phyloP scores from a whole-genome alignment of 2,113 vertebrate species.

The Menidia beryllina region DNA sequence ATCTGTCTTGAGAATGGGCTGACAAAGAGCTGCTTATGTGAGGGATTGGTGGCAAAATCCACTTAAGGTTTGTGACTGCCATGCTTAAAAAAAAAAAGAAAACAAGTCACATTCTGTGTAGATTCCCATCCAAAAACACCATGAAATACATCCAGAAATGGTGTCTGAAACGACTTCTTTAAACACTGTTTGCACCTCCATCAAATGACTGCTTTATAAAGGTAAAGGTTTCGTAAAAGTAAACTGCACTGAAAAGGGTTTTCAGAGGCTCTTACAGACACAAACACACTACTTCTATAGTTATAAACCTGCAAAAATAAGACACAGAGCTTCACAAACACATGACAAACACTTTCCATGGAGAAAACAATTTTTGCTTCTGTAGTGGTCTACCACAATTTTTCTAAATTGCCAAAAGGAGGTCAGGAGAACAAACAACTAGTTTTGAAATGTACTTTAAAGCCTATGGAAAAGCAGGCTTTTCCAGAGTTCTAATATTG shows the following conservation, averaged over 20 bases:
- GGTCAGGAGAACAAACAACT: not conserved
- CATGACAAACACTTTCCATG: not conserved
- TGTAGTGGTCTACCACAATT: not conserved
- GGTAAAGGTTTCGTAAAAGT: too few relatives aligned
- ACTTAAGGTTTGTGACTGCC: too few relatives aligned
- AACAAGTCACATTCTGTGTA: too few relatives aligned
- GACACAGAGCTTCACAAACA: not conserved
- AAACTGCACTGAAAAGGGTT: not conserved
- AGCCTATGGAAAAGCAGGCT: not conserved
- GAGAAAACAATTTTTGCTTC: not conserved
- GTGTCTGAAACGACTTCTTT: too few relatives aligned
- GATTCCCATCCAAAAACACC: not conserved
- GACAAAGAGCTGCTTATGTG: too few relatives aligned
- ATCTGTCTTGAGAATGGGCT: too few relatives aligned
- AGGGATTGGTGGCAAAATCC: too few relatives aligned
- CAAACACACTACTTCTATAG: not conserved
- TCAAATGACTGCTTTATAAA: not conserved
- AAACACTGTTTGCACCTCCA: not conserved
- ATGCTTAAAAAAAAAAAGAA: too few relatives aligned
- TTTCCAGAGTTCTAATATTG: too few relatives aligned
- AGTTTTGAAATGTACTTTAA: not conserved
- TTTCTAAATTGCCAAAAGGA: not conserved
- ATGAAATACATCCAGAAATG: not conserved
- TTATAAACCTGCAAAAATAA: too few relatives aligned
- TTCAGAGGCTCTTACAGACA: not conserved